Conservation (phyloP, 2,113 vertebrate genomes). For the Atractosteus spatula region DNA sequence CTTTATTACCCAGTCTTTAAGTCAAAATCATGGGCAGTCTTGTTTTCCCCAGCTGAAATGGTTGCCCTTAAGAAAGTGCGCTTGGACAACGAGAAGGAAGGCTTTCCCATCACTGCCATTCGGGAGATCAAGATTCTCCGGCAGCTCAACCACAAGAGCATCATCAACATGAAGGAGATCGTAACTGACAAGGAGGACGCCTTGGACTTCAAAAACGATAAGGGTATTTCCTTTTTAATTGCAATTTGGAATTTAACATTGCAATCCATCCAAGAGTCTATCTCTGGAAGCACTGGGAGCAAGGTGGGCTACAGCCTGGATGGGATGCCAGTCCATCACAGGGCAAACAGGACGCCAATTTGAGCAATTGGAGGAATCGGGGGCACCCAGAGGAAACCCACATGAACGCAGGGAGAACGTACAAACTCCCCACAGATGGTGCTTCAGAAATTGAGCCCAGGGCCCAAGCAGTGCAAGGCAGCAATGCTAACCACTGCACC, state of each 20-base stretch:
- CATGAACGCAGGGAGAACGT: too few relatives aligned
- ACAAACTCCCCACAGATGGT: too few relatives aligned
- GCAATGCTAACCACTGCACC: too few relatives aligned
- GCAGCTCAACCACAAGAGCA: constrained; percentile 79
- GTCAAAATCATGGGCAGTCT: background rate
- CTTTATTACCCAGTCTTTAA: background rate
- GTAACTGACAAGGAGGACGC: constrained; percentile 83
- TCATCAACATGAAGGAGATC: constrained; percentile 87
- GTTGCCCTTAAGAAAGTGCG: constrained; percentile 83
- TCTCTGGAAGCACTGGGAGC: too few relatives aligned
- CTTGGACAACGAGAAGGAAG: constrained; percentile 81
- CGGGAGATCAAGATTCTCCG: constrained; percentile 82
- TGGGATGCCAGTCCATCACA: too few relatives aligned
- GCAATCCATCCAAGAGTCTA: too few relatives aligned
- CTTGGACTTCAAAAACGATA: constrained; percentile 83
- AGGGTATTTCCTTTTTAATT: constrained; percentile 54
- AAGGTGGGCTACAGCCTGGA: too few relatives aligned
- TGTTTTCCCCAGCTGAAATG: constrained; percentile 67
- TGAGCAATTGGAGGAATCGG: too few relatives aligned
- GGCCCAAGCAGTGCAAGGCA: too few relatives aligned
- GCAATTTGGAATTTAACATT: background rate
- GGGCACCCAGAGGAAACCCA: too few relatives aligned
- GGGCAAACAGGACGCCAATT: too few relatives aligned
- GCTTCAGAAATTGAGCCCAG: too few relatives aligned
- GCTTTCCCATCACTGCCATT: constrained; percentile 84